phyloP scores from a whole-genome alignment of 2,797 vertebrate species.

The Alfaro cultratus region DNA sequence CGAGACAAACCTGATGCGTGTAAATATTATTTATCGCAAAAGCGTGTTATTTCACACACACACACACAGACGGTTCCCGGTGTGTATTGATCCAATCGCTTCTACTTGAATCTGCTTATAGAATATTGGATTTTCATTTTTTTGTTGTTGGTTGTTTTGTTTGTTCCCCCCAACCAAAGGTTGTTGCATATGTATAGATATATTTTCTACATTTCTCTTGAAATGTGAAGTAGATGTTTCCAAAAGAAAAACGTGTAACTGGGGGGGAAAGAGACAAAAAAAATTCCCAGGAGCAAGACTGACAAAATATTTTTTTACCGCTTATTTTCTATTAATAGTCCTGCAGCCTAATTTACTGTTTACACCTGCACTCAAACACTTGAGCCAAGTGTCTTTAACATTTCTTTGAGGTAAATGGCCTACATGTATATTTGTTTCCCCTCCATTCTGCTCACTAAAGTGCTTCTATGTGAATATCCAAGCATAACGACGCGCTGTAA shows the following conservation, averaged over 20 bases:
- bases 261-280: constrained; percentile 30
- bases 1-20: constrained; percentile 40
- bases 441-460: constrained; percentile 45
- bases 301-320: constrained; percentile 70
- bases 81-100: constrained; percentile 45
- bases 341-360: constrained; percentile 74
- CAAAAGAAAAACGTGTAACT: constrained; percentile 5
- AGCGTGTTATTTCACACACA: constrained; percentile 38
- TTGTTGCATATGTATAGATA: constrained; percentile 67
- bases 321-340: constrained; percentile 71
- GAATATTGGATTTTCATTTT: constrained; percentile 48
- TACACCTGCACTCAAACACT: constrained; percentile 72
- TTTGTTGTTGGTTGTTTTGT: background rate
- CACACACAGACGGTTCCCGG: constrained; percentile 14
- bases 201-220: constrained; percentile 68
- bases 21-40: constrained; percentile 72
- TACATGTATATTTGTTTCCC: constrained; percentile 12
- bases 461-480: constrained; percentile 53
- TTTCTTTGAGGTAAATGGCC: constrained; percentile 65
- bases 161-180: constrained; percentile 62
- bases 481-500: constrained; percentile 49
- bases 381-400: constrained; percentile 66
- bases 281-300: constrained; percentile 54
- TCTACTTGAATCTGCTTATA: constrained; percentile 68
- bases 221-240: constrained; percentile 66